phyloP scores from a whole-genome alignment of 2,888 invertebrate genomes.

The Hypomecis punctinalis region DNA sequence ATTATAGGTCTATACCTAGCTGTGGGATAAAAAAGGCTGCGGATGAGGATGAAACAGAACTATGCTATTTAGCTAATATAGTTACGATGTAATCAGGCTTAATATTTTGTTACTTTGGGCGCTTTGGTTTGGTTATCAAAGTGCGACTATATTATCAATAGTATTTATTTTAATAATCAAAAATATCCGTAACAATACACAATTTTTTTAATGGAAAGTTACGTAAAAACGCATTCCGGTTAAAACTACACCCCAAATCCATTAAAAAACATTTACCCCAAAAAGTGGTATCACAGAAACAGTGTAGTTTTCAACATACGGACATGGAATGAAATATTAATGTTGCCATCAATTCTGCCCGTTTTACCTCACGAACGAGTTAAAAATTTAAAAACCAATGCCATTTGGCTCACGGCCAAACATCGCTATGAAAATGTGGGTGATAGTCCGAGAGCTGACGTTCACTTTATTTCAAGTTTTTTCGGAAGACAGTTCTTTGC shows the following conservation, averaged over 20 bases:
- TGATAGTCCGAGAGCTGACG: conserved; percentile 4
- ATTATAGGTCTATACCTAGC: too few relatives aligned
- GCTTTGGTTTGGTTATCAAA: too few relatives aligned
- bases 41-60: too few relatives aligned
- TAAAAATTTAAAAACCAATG: conserved; percentile 73
- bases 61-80: too few relatives aligned
- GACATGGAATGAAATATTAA: conserved; percentile 60
- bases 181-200: too few relatives aligned
- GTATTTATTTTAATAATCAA: too few relatives aligned
- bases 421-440: conserved; percentile 43
- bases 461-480: neutral
- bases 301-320: conserved; percentile 37
- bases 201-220: too few relatives aligned
- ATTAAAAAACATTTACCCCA: conserved; percentile 21
- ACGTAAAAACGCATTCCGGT: neutral
- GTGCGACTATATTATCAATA: too few relatives aligned
- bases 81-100: too few relatives aligned
- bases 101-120: too few relatives aligned
- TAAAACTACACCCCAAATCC: conserved; percentile 25
- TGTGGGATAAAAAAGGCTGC: too few relatives aligned
- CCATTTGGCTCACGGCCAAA: conserved; percentile 70
- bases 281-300: conserved; percentile 34
- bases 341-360: conserved; percentile 62
- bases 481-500: neutral
- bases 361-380: conserved; percentile 56